Percentiles rank a stretch among this genome's conserved stretches.
phyloP scores from a whole-genome alignment of 2,797 vertebrate genomes.

The Orestias chungarensis region DNA sequence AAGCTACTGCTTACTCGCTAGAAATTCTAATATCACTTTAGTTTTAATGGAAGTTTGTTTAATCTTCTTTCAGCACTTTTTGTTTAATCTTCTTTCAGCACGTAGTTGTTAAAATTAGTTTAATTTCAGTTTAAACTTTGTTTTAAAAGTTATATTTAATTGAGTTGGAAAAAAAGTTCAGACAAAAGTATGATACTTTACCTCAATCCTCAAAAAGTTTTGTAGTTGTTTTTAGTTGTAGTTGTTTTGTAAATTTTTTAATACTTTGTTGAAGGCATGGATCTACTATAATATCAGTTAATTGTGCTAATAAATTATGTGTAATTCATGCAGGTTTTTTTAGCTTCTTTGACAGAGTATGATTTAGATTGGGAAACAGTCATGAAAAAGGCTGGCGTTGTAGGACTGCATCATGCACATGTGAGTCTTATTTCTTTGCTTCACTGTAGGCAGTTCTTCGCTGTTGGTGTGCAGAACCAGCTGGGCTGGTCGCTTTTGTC shows the following conservation, averaged over 20 bases:
- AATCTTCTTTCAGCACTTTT: not conserved
- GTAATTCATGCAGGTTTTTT: not conserved
- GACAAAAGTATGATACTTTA: not conserved
- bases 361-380: not conserved
- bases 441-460: not conserved
- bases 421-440: not conserved
- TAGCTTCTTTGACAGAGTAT: not conserved
- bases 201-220: too few relatives aligned
- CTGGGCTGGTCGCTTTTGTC: not conserved
- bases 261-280: not conserved
- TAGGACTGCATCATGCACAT: not conserved
- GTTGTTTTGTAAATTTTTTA: not conserved
- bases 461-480: not conserved
- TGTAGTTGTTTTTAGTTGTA: conserved; percentile 5
- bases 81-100: not conserved
- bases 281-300: not conserved
- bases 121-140: not conserved
- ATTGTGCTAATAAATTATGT: not conserved
- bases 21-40: not conserved
- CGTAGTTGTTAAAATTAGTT: not conserved
- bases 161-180: not conserved
- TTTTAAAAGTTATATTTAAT: not conserved
- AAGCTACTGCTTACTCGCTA: not conserved
- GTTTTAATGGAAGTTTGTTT: not conserved
- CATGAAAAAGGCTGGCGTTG: not conserved